Percentiles rank a stretch among this genome's conserved stretches.
These are phyloP conservation scores for Amphiura filiformis DNA, from an alignment of 35 echinoderm and acorn worm species.

Conservation along the genomic window DNA sequence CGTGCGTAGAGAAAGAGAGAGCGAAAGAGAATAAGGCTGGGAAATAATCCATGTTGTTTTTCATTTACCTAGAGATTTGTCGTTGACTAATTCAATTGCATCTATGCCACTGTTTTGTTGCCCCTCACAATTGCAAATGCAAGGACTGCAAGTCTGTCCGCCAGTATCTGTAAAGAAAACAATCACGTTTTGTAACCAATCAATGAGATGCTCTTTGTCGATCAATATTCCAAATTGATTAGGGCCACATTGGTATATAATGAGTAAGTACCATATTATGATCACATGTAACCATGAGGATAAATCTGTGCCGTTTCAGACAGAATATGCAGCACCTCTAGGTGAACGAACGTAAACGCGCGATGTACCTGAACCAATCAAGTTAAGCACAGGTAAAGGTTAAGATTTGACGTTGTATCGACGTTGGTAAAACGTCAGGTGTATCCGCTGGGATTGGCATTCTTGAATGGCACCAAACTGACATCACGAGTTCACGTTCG, in stretches of 20 bases:
- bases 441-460: too few relatives aligned
- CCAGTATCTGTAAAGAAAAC: background rate
- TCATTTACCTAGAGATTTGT: background rate
- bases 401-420: too few relatives aligned
- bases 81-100: background rate
- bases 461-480: too few relatives aligned
- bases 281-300: background rate
- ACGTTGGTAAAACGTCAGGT: too few relatives aligned
- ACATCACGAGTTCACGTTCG: too few relatives aligned
- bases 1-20: background rate
- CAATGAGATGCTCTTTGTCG: background rate
- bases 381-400: too few relatives aligned
- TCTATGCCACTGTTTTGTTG: background rate
- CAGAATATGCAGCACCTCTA: background rate
- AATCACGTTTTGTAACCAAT: background rate
- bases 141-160: background rate
- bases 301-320: background rate
- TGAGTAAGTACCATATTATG: background rate
- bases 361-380: too few relatives aligned
- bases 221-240: background rate
- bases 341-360: background rate
- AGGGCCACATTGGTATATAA: background rate
- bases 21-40: too few relatives aligned
- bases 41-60: background rate
- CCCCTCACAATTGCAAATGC: background rate